Evolutionary conservation across 2,888 invertebrate genomes (phyloP).

Genomic region (Adineta ricciae): DNA sequence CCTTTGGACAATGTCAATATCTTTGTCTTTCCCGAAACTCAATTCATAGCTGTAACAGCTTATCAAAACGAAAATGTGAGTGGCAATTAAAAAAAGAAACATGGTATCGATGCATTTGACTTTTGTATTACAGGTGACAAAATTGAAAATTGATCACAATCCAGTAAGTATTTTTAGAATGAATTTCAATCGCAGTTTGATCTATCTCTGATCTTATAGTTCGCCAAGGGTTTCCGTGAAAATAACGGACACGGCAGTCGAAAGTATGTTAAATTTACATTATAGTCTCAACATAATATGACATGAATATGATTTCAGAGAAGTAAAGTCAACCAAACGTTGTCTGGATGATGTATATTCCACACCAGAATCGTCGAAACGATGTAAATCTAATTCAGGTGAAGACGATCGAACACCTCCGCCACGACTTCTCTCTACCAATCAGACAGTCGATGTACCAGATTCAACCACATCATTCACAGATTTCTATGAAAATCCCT

Average conservation of each 20-base stretch:
- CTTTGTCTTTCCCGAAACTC: constrained; percentile 30
- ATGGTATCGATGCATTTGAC: background rate
- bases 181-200: background rate
- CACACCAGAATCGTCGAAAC: background rate
- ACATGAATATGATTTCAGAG: background rate
- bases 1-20: constrained; percentile 22
- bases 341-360: background rate
- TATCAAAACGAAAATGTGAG: constrained; percentile 32
- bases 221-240: background rate
- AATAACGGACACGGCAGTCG: background rate
- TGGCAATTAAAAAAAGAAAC: background rate
- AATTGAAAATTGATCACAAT: constrained; percentile 19
- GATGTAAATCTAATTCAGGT: background rate
- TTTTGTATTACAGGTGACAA: background rate
- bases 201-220: background rate
- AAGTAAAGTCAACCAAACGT: background rate
- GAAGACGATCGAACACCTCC: background rate
- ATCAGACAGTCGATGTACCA: background rate
- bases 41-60: constrained; percentile 33
- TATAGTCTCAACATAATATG: too few relatives aligned
- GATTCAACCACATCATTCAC: background rate
- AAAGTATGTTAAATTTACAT: background rate
- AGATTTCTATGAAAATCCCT: constrained; percentile 4
- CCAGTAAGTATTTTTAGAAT: background rate
- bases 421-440: background rate